These are phyloP conservation scores for Thereva nobilitata DNA, from an alignment of 2,888 invertebrate species.

Conservation along the genomic window DNA sequence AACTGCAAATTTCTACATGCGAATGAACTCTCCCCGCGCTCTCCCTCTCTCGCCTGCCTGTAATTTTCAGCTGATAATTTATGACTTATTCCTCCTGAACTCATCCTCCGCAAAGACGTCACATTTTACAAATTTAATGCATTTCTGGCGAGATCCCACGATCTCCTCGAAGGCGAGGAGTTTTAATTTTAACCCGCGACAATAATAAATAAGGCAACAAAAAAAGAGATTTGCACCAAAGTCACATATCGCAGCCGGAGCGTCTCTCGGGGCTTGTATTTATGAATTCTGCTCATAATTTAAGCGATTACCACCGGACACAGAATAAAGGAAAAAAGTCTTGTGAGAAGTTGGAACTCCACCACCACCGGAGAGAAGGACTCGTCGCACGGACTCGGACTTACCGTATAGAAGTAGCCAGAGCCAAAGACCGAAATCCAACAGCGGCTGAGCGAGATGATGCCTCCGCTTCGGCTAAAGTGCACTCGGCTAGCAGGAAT, in stretches of 20 bases:
- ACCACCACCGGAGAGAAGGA: neutral
- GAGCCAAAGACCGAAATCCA: neutral
- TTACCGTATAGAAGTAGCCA: too few relatives aligned
- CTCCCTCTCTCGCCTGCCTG: conserved; percentile 6
- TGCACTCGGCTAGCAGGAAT: conserved; percentile 14
- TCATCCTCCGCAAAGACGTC: conserved; percentile 29
- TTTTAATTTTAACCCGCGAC: conserved; percentile 25
- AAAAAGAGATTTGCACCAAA: conserved; percentile 20
- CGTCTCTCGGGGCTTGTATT: conserved; percentile 24
- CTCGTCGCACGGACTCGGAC: conserved; percentile 16
- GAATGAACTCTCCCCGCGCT: too few relatives aligned
- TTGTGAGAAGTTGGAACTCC: neutral
- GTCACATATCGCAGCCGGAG: conserved; percentile 9
- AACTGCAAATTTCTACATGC: conserved; percentile 23
- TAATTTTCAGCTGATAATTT: conserved; percentile 20
- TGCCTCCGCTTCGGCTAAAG: conserved; percentile 12
- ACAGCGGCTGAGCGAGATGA: conserved; percentile 13
- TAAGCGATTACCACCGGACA: conserved; percentile 35
- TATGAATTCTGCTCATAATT: conserved; percentile 39
- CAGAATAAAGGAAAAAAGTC: conserved; percentile 17
- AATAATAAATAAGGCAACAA: conserved; percentile 27
- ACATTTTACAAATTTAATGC: conserved; percentile 35
- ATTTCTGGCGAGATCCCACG: conserved; percentile 19
- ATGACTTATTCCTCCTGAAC: conserved; percentile 30
- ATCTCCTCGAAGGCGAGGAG: conserved; percentile 18